phyloP scores from a whole-genome alignment of 2,888 invertebrate species.

The Tyria jacobaeae region DNA sequence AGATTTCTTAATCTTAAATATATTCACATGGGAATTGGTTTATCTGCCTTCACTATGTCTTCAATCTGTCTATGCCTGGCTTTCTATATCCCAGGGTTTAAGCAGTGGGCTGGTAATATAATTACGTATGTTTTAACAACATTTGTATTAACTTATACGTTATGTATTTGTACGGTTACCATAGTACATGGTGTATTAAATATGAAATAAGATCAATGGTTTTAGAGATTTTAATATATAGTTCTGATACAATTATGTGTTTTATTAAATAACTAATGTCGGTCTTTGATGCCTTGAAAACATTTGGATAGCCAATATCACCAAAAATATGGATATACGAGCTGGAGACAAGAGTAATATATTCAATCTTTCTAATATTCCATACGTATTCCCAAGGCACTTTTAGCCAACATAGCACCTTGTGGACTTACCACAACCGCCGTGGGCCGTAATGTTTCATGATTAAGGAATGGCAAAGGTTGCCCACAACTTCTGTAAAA shows the following conservation, averaged over 20 bases:
- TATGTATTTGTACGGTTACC: slow-evolving; percentile 52
- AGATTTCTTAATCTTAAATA: not conserved
- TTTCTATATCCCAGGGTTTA: slow-evolving; percentile 48
- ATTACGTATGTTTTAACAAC: slow-evolving; percentile 47
- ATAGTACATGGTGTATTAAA: slow-evolving; percentile 57
- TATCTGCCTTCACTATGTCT: slow-evolving; percentile 59
- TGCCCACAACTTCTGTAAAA: too few relatives aligned
- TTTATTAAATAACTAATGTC: not conserved
- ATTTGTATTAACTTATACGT: slow-evolving; percentile 58
- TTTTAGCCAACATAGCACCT: too few relatives aligned
- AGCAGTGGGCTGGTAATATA: slow-evolving; percentile 45
- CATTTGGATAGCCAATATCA: too few relatives aligned
- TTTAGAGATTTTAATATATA: not conserved
- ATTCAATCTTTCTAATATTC: too few relatives aligned
- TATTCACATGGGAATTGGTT: slow-evolving; percentile 58
- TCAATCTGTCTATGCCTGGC: slow-evolving; percentile 58
- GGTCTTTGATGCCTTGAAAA: too few relatives aligned
- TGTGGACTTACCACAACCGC: too few relatives aligned
- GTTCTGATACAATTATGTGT: not conserved
- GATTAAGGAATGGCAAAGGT: too few relatives aligned
- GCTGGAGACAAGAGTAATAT: too few relatives aligned
- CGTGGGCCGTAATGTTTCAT: too few relatives aligned
- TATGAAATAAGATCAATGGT: not conserved
- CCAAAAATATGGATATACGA: too few relatives aligned
- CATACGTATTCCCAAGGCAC: too few relatives aligned